phyloP scores from a whole-genome alignment of 2,888 invertebrate genomes.

The Choreutis nemorana region DNA sequence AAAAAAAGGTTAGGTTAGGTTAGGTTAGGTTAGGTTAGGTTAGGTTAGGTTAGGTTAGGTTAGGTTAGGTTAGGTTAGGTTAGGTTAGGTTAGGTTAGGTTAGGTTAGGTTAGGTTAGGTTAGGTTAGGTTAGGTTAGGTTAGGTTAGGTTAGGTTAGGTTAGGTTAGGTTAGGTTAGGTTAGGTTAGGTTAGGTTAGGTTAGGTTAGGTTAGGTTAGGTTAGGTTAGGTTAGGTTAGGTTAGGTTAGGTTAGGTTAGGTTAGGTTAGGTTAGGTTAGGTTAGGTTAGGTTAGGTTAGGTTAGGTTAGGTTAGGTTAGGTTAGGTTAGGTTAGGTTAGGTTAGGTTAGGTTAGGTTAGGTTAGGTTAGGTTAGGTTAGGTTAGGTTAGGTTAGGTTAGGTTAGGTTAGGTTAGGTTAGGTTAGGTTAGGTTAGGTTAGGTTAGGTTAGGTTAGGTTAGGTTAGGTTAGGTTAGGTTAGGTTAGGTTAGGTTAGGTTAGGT shows the following conservation, averaged over 20 bases:
- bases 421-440: slow-evolving; percentile 4
- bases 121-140: slow-evolving; percentile 19
- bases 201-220: slow-evolving; percentile 19
- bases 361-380: slow-evolving; percentile 7
- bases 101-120: slow-evolving; percentile 18
- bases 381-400: slow-evolving; percentile 6
- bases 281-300: slow-evolving; percentile 5
- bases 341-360: slow-evolving; percentile 6
- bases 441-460: slow-evolving; percentile 4
- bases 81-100: slow-evolving; percentile 17
- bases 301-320: slow-evolving; percentile 8
- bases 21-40: slow-evolving; percentile 16
- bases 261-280: slow-evolving; percentile 9
- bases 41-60: slow-evolving; percentile 15
- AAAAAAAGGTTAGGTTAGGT: slow-evolving; percentile 9
- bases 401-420: slow-evolving; percentile 6
- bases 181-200: slow-evolving; percentile 19
- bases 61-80: slow-evolving; percentile 19
- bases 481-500: background rate
- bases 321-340: slow-evolving; percentile 7
- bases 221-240: slow-evolving; percentile 18
- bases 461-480: slow-evolving; percentile 3
- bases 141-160: slow-evolving; percentile 19
- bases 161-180: slow-evolving; percentile 20
- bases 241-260: slow-evolving; percentile 15